Evolutionary conservation across 2,797 vertebrate species (phyloP), one percentile per base, ranked within the genome.

Genomic region (Falco concolor): DNA sequence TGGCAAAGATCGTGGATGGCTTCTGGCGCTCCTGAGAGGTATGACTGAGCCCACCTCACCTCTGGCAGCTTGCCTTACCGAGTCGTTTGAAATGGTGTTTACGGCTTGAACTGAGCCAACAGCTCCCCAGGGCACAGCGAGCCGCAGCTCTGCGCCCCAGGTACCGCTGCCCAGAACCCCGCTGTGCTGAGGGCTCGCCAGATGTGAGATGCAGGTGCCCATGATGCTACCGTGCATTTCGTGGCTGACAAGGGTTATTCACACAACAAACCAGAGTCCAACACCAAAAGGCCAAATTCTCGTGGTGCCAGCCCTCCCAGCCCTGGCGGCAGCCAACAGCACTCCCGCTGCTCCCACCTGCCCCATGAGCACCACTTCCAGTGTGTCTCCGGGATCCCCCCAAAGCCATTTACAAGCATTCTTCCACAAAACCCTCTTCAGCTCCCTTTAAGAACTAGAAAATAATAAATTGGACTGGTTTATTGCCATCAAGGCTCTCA

Each of bases 1-100:
- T 0, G 0, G 49, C 18, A 23, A 63, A 20, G 5, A 27, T 0
- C 0, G 0, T 0, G 22, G 9, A 8, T 6, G 28, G 36, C 45
- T 45, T 13, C 47, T 9, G 42, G 45, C 16, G 6, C 36, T 25
- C 63, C 1, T 1, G 7, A 32, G 60, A 49, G 45, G 6, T 44
- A 24, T 0, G 6, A 22, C 76, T 22, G 34, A 54, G 45, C 60
- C 53, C 2, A 34, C 3, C 73, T 40, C 8, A 13, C 6, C 76
- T 40, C 4, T 44, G 75, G 81, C 87, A 91, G 64, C 21, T n/a
- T 14, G 9, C 57, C 61, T 72, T 12, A 50, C 60, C 89, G 8
- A 74, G 27, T 3, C 45, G n/a, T 18, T 34, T 25, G 38, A 40
- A 20, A 54, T 3, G 92, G 27, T 30, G 72, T 38, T 82, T 24